Conservation (phyloP, 1,140 invertebrate genomes). For the Leptoteleia sp. region DNA sequence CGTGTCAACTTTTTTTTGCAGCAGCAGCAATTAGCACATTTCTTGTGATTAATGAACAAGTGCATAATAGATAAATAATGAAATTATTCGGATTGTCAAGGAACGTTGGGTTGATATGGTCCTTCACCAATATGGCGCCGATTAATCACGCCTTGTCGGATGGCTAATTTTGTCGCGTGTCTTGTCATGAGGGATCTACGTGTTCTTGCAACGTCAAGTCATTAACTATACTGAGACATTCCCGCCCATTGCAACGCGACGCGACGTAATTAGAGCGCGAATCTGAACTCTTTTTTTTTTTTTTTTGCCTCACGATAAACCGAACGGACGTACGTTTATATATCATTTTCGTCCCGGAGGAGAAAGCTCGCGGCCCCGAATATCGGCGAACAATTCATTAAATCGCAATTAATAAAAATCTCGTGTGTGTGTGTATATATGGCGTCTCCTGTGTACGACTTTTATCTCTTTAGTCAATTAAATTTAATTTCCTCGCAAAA, state of each 20-base stretch:
- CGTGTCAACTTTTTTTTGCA: too few species aligned
- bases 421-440: too few species aligned
- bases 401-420: constrained; percentile 1
- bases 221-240: constrained; percentile 58
- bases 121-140: constrained; percentile 35
- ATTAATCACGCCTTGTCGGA: constrained; percentile 56
- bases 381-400: constrained; percentile 14
- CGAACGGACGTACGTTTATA: constrained; percentile 16
- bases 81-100: constrained; percentile 41
- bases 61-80: constrained; percentile 33
- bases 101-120: constrained; percentile 20
- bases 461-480: too few species aligned
- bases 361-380: neutral
- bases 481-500: too few species aligned
- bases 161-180: constrained; percentile 57
- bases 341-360: constrained; percentile 16
- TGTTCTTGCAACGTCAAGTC: constrained; percentile 54
- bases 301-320: constrained; percentile 28
- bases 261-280: constrained; percentile 53
- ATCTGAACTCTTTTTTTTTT: too few species aligned
- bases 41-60: constrained; percentile 15
- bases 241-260: constrained; percentile 46
- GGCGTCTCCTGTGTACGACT: too few species aligned
- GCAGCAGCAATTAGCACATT: constrained; percentile 5
- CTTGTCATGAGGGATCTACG: constrained; percentile 55